Evolutionary conservation across 2,113 vertebrate genomes (phyloP).

Genomic region (Thryonomys swinderianus): DNA sequence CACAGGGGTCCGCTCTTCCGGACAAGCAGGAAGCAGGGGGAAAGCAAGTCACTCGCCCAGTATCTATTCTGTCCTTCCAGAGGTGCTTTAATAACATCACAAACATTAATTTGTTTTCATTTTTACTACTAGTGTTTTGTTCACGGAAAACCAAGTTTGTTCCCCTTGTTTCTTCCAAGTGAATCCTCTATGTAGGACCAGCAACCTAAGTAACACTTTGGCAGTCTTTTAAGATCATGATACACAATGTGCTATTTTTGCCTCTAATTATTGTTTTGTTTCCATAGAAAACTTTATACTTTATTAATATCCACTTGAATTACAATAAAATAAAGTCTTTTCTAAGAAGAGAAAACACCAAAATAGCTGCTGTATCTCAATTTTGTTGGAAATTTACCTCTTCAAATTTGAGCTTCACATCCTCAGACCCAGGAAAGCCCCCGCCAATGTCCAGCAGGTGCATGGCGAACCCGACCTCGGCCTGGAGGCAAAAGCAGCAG

Average conservation of each 20-base stretch:
- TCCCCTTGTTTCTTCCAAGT: background rate
- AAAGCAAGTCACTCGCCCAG: background rate
- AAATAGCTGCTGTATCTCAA: background rate
- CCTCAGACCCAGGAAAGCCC: constrained; percentile 98
- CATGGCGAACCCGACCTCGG: constrained; percentile 95
- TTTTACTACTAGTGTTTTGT: background rate
- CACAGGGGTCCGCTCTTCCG: too few relatives aligned
- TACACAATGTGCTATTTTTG: background rate
- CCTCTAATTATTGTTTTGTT: background rate
- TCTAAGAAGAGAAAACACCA: background rate
- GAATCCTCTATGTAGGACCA: background rate
- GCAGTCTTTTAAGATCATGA: background rate
- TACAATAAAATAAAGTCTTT: background rate
- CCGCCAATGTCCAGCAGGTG: constrained; percentile 97
- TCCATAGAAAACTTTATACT: background rate
- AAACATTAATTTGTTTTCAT: background rate
- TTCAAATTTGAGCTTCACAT: constrained; percentile 96
- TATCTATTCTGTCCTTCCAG: background rate
- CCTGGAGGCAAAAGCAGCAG: constrained; percentile 81
- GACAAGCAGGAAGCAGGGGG: background rate
- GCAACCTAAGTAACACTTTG: background rate
- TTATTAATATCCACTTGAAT: background rate
- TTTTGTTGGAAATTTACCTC: constrained; percentile 88
- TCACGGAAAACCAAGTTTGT: background rate
- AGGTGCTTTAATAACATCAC: background rate